Conservation (phyloP, 2,888 invertebrate genomes). For the Drosophila limbata region DNA sequence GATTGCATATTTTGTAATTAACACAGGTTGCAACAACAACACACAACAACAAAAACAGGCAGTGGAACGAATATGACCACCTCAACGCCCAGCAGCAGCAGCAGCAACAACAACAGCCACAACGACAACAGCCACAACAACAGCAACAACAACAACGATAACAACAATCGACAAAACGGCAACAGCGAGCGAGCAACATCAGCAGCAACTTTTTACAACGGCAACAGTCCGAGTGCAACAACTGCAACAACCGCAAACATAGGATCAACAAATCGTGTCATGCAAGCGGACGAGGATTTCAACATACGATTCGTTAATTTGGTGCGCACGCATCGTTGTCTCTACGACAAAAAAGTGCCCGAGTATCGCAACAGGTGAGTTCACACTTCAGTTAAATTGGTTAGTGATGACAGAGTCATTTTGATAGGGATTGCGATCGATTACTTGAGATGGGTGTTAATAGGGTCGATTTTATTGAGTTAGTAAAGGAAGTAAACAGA, state of each 20-base stretch:
- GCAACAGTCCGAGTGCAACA: constrained; percentile 46
- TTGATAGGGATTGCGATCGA: not conserved
- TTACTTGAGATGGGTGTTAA: not conserved
- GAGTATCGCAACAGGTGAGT: constrained; percentile 85
- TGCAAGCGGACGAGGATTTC: constrained; percentile 86
- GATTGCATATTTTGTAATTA: constrained; percentile 56
- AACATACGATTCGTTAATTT: constrained; percentile 86
- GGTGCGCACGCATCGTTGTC: constrained; percentile 86
- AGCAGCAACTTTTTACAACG: constrained; percentile 44
- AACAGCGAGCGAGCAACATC: constrained; percentile 35
- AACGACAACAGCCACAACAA: constrained; percentile 36
- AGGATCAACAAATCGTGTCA: constrained; percentile 79
- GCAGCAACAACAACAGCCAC: constrained; percentile 47
- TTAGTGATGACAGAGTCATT: constrained; percentile 8
- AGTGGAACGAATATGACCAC: constrained; percentile 67
- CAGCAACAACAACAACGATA: constrained; percentile 32
- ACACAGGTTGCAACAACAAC: constrained; percentile 52
- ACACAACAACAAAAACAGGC: constrained; percentile 41
- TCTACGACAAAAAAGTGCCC: constrained; percentile 86
- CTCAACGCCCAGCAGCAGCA: constrained; percentile 65
- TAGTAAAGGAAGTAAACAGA: not conserved
- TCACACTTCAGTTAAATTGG: not conserved
- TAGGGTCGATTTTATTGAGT: not conserved
- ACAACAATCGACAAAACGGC: constrained; percentile 27
- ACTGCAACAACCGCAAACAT: constrained; percentile 45